These are phyloP conservation scores for Manacus vitellinus DNA, from an alignment of 2,113 vertebrate species.

Conservation along the genomic window DNA sequence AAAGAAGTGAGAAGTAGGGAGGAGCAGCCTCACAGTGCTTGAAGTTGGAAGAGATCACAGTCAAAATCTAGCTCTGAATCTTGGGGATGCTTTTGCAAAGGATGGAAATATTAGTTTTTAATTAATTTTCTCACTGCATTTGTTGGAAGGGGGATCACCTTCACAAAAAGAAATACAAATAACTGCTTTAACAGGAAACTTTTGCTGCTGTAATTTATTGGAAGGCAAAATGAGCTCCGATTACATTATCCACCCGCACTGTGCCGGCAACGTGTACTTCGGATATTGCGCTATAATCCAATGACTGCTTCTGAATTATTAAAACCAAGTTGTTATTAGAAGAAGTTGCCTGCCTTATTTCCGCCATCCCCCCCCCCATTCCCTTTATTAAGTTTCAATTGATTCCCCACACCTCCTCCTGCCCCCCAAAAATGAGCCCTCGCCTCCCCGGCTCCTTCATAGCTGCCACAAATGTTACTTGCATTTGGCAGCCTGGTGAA, in stretches of 20 bases:
- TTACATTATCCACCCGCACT: slow-evolving; percentile 75
- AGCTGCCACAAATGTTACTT: slow-evolving; percentile 66
- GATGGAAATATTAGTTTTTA: slow-evolving; percentile 70
- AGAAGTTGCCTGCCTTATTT: slow-evolving; percentile 74
- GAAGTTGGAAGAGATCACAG: slow-evolving; percentile 30
- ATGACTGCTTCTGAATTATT: slow-evolving; percentile 79
- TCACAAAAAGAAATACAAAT: slow-evolving; percentile 62
- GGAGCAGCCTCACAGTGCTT: background rate
- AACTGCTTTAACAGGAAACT: slow-evolving; percentile 67
- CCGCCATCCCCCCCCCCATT: slow-evolving; percentile 26
- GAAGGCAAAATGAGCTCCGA: slow-evolving; percentile 70
- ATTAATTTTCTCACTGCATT: slow-evolving; percentile 65
- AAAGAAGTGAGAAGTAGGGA: background rate
- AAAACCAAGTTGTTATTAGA: slow-evolving; percentile 74
- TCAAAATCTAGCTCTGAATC: slow-evolving; percentile 6
- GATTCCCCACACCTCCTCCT: slow-evolving; percentile 74
- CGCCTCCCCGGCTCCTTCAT: slow-evolving; percentile 42
- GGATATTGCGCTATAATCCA: slow-evolving; percentile 76
- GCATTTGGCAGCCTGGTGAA: slow-evolving; percentile 72
- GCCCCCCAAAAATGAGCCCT: slow-evolving; percentile 68
- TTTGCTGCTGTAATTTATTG: slow-evolving; percentile 76
- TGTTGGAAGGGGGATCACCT: slow-evolving; percentile 50
- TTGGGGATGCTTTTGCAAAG: background rate
- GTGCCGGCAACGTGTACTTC: slow-evolving; percentile 64
- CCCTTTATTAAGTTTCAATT: slow-evolving; percentile 77